A percentile compares a stretch with the other conserved stretches of the same genome.
Conservation (phyloP, 37 sponge, comb jelly and placozoan genomes). For the Ianthella basta region DNA sequence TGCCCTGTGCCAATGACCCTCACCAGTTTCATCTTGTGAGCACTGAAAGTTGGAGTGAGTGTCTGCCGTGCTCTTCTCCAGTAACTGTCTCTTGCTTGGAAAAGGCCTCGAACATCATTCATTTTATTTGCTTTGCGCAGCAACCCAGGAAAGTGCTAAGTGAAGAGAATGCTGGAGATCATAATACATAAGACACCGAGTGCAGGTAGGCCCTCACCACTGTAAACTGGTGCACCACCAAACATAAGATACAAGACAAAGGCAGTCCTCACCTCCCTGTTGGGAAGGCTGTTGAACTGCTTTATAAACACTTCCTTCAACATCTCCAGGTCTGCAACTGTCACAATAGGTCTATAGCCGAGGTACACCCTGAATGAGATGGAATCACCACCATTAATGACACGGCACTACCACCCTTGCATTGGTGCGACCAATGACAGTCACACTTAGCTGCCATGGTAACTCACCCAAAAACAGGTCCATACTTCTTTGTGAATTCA, state of each 20-base stretch:
- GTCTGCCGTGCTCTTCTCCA: constrained; percentile 54
- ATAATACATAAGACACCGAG: too few relatives aligned
- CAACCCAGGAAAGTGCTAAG: not conserved
- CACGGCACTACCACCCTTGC: too few relatives aligned
- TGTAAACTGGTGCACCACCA: too few relatives aligned
- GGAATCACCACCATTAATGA: too few relatives aligned
- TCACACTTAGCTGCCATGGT: not conserved
- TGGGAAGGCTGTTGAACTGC: constrained; percentile 46
- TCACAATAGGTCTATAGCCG: constrained; percentile 33
- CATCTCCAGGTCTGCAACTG: constrained; percentile 59
- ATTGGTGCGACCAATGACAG: too few relatives aligned
- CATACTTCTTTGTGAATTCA: constrained; percentile 34
- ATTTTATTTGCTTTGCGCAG: not conserved
- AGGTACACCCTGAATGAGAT: constrained; percentile 63
- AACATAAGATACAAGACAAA: too few relatives aligned
- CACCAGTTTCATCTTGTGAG: constrained; percentile 69
- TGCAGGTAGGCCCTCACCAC: too few relatives aligned
- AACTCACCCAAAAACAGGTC: constrained; percentile 46
- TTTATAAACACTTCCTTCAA: constrained; percentile 60
- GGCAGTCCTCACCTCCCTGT: constrained; percentile 40
- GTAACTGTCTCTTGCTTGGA: constrained; percentile 41
- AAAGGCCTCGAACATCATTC: constrained; percentile 29
- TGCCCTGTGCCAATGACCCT: not conserved
- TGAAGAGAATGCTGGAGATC: too few relatives aligned
- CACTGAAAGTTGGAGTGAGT: constrained; percentile 70